A percentile compares a stretch with the other conserved stretches of the same genome.
Evolutionary conservation across 2,888 invertebrate species (phyloP).

Genomic region (Oscheius sp.): DNA sequence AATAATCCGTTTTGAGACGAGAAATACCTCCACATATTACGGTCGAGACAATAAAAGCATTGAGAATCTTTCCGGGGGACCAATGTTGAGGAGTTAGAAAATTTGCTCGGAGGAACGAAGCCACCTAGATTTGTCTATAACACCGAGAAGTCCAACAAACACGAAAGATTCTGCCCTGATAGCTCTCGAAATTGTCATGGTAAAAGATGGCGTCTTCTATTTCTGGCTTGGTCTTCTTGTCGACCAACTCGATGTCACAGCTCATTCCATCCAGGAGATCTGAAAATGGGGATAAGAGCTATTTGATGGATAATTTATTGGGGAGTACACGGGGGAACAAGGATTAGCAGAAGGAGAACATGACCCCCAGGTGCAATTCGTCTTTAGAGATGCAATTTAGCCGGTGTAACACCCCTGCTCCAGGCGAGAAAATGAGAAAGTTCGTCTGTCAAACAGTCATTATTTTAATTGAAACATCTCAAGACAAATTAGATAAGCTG

Average conservation of each 20-base stretch:
- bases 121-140: conserved; percentile 9
- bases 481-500: neutral
- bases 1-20: neutral
- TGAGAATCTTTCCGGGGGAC: conserved; percentile 31
- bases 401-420: conserved; percentile 27
- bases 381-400: conserved; percentile 29
- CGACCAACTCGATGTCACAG: conserved; percentile 14
- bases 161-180: conserved; percentile 29
- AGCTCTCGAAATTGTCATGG: conserved; percentile 39
- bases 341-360: neutral
- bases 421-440: conserved; percentile 26
- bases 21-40: conserved; percentile 19
- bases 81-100: conserved; percentile 32
- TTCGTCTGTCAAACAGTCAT: neutral
- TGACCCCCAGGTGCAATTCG: conserved; percentile 30
- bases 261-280: conserved; percentile 24
- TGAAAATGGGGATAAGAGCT: neutral
- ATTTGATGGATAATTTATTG: neutral
- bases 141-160: neutral
- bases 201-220: conserved; percentile 11
- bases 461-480: too few species aligned
- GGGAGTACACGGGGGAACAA: neutral
- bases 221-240: neutral
- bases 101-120: conserved; percentile 28
- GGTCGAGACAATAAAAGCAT: conserved; percentile 12